A percentile compares a stretch with the other conserved stretches of the same genome.
These are phyloP conservation scores for Serrognathus titanus DNA, from an alignment of 2,888 invertebrate species.

Conservation along the genomic window DNA sequence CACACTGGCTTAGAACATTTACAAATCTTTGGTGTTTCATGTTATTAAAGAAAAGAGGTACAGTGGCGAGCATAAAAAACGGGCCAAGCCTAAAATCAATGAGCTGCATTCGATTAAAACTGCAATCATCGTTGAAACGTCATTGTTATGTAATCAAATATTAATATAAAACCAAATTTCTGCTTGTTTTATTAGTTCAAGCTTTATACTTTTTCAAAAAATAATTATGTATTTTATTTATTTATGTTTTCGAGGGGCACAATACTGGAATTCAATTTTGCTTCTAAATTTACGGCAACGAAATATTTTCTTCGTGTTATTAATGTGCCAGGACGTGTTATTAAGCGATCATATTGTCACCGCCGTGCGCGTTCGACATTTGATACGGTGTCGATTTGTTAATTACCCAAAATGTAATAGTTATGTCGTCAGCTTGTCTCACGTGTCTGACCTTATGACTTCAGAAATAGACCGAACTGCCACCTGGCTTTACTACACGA, in stretches of 20 bases:
- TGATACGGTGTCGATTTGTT: constrained; percentile 36
- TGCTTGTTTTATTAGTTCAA: background rate
- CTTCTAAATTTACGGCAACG: too few species aligned
- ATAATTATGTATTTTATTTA: background rate
- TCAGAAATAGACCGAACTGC: constrained; percentile 22
- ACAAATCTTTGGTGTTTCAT: background rate
- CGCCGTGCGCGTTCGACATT: constrained; percentile 27
- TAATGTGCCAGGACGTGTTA: background rate
- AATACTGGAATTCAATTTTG: background rate
- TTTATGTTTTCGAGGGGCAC: background rate
- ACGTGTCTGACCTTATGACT: constrained; percentile 23
- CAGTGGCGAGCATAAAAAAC: too few species aligned
- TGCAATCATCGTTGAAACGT: too few species aligned
- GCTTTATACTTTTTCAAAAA: background rate
- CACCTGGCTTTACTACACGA: background rate
- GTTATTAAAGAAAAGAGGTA: too few species aligned
- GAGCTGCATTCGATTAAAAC: too few species aligned
- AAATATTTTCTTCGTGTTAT: too few species aligned
- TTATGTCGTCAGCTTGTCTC: constrained; percentile 27
- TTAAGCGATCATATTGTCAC: background rate
- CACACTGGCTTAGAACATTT: background rate
- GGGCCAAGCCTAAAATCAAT: too few species aligned
- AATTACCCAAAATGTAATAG: constrained; percentile 34
- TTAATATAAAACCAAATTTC: too few species aligned
- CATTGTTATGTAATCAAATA: too few species aligned